These are phyloP conservation scores for Protosalanx chinensis DNA, from an alignment of 2,797 vertebrate species.

Conservation along the genomic window DNA sequence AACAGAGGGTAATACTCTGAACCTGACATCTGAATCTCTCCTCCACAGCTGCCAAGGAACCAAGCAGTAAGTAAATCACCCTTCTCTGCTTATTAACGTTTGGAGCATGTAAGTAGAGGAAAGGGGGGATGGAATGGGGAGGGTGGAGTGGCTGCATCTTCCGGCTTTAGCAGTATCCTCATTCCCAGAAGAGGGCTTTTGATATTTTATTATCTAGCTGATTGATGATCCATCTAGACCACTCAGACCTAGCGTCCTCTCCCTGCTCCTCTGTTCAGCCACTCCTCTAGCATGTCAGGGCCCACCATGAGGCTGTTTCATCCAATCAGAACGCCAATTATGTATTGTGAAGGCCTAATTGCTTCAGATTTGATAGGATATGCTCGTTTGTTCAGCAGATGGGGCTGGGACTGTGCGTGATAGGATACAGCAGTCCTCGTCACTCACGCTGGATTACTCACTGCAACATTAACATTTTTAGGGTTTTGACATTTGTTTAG, in stretches of 20 bases:
- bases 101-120: conserved; percentile 12
- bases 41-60: conserved; percentile 37
- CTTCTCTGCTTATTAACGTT: conserved; percentile 38
- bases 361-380: conserved; percentile 29
- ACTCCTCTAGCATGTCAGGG: conserved; percentile 5
- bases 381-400: neutral
- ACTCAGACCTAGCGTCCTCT: conserved; percentile 28
- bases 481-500: too few species aligned
- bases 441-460: too few species aligned
- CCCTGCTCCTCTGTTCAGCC: neutral
- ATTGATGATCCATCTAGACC: conserved; percentile 63
- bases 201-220: conserved; percentile 55
- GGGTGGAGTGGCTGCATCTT: neutral
- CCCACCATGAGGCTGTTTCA: neutral
- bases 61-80: conserved; percentile 36
- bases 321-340: conserved; percentile 36
- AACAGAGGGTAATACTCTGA: conserved; percentile 52
- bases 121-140: neutral
- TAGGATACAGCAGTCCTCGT: neutral
- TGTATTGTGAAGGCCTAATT: conserved; percentile 27
- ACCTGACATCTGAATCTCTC: conserved; percentile 61
- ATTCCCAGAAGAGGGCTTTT: conserved; percentile 40
- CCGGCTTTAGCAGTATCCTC: conserved; percentile 15
- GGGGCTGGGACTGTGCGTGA: too few species aligned
- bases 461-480: too few species aligned